Evolutionary conservation across 2,797 vertebrate species (phyloP).

Genomic region (Botia almorhae): DNA sequence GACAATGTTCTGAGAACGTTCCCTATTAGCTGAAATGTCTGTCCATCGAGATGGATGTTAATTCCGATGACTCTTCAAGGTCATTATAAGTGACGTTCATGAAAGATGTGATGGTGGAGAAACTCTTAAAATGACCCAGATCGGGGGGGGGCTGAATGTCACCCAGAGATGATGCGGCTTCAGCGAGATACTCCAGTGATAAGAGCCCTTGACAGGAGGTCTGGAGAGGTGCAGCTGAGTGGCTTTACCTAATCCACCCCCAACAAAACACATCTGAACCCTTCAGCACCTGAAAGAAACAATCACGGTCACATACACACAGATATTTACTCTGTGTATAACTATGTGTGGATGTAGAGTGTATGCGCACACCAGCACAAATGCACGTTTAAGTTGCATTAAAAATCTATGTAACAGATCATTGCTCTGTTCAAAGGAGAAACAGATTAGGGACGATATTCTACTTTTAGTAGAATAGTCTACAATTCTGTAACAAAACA

Average conservation of each 20-base stretch:
- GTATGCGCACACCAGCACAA: too few relatives aligned
- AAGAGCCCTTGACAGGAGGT: slow-evolving; percentile 47
- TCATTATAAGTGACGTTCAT: slow-evolving; percentile 33
- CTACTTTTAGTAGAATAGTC: too few relatives aligned
- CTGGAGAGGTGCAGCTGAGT: slow-evolving; percentile 43
- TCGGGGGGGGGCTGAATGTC: slow-evolving; percentile 30
- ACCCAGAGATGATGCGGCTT: slow-evolving; percentile 43
- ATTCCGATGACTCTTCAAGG: slow-evolving; percentile 11
- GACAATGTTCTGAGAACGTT: too few relatives aligned
- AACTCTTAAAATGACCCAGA: slow-evolving; percentile 40
- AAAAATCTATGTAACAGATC: too few relatives aligned
- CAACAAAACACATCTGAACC: slow-evolving; percentile 38
- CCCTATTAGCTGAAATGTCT: background rate
- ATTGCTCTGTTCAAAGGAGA: too few relatives aligned
- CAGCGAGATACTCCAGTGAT: slow-evolving; percentile 40
- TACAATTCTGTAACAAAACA: too few relatives aligned
- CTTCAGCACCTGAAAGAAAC: background rate
- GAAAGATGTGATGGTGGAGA: slow-evolving; percentile 42
- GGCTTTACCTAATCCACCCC: slow-evolving; percentile 53
- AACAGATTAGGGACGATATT: too few relatives aligned
- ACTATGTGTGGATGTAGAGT: too few relatives aligned
- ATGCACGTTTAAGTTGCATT: too few relatives aligned
- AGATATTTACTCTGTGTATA: background rate
- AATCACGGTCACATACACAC: slow-evolving; percentile 17
- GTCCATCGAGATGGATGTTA: background rate